Conservation (phyloP, 2,113 vertebrate genomes). For the Micromys minutus region DNA sequence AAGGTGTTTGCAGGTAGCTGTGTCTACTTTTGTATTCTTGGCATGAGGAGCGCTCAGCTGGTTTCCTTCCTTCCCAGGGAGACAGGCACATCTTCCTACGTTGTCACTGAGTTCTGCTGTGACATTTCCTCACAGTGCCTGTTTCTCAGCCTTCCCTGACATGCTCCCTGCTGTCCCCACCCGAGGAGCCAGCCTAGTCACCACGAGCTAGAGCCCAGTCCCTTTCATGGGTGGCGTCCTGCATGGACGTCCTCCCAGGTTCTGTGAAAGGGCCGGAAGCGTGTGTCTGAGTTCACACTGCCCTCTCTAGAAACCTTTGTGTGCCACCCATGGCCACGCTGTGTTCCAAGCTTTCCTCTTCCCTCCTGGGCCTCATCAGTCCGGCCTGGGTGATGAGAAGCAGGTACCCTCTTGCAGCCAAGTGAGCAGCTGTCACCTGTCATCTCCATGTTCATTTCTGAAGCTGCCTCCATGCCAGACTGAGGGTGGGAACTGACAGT, state of each 20-base stretch:
- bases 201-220: not conserved
- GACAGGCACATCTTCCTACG: not conserved
- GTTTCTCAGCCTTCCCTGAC: not conserved
- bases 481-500: not conserved
- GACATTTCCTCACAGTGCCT: not conserved
- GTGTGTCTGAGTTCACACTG: not conserved
- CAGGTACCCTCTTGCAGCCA: not conserved
- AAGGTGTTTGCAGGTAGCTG: not conserved
- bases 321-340: not conserved
- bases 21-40: not conserved
- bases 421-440: not conserved
- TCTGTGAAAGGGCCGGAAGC: not conserved
- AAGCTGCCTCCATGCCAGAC: not conserved
- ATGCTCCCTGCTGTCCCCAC: too few relatives aligned
- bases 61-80: not conserved
- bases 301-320: accelerated
- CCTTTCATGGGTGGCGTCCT: not conserved
- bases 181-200: not conserved
- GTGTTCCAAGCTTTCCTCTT: not conserved
- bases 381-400: not conserved
- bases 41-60: too few relatives aligned
- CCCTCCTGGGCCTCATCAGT: not conserved
- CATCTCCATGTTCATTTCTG: not conserved
- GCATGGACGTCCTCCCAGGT: too few relatives aligned
- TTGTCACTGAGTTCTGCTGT: not conserved